These are phyloP conservation scores for Macrotis lagotis DNA, from an alignment of 2,113 vertebrate species.

Conservation along the genomic window DNA sequence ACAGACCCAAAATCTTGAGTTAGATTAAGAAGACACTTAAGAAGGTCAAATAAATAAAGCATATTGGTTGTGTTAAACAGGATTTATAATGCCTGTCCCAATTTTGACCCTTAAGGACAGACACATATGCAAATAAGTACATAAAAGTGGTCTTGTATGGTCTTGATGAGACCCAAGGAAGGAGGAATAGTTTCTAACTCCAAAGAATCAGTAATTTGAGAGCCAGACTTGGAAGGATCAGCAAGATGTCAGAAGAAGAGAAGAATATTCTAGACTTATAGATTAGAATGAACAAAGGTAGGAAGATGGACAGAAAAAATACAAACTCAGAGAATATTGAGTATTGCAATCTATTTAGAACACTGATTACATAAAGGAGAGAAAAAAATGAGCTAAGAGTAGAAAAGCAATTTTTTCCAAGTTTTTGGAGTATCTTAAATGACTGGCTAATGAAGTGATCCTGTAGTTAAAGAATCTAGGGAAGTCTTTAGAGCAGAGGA, in stretches of 20 bases:
- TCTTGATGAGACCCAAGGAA: background rate
- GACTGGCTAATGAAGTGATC: background rate
- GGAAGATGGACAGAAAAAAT: background rate
- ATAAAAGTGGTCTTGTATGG: background rate
- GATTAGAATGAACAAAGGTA: background rate
- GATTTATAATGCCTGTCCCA: background rate
- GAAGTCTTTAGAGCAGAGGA: background rate
- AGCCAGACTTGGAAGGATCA: background rate
- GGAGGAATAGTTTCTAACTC: background rate
- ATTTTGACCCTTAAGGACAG: background rate
- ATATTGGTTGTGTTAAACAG: background rate
- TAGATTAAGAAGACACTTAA: background rate
- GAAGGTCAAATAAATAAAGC: background rate
- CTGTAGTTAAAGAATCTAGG: background rate
- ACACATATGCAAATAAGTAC: background rate
- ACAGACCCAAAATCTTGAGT: background rate
- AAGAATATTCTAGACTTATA: background rate
- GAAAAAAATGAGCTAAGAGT: background rate
- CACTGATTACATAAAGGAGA: background rate
- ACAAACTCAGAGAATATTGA: background rate
- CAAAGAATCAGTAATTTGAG: background rate
- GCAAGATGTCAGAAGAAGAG: background rate
- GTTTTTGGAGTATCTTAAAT: background rate
- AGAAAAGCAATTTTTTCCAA: background rate
- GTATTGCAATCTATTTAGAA: background rate